Evolutionary conservation across 2,888 invertebrate species (phyloP), one percentile per base, ranked within the genome.

Genomic region (Xanthia icteritia): DNA sequence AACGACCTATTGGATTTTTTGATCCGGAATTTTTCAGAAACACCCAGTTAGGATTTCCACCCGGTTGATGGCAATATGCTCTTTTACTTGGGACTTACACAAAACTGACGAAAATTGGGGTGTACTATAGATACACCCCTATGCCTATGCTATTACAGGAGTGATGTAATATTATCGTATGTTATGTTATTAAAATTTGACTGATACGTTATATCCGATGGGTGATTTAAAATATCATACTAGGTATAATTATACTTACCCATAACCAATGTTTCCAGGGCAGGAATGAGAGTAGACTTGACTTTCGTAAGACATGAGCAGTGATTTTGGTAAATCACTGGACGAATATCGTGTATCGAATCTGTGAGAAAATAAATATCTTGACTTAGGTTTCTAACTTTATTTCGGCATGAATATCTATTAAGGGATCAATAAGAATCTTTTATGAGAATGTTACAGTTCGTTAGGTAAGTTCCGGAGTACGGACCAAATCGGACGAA

Each of bases 221-320:
- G 51, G 20, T 51, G 20, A 51, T 51, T 51, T 51, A 8, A 51
- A 51, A 51, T 51, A 51, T 23, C 23, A 23, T 5, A 8, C 9
- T 60, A 17, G 8, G 1, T 60, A 60, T 58, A 13, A 15, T 27
- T 27, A 58, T 31, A 58, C 60, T 84, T 91, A 95, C 96, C 90
- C 91, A 85, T 93, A 93, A 58, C 85, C 91, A 48, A 75, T 70
- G 77, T 91, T 92, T 61, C 94, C 95, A 45, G 95, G 94, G 79
- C 96, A 96, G 5, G 92, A 90, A 83, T 93, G 87, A 2, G 93
- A 92, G 83, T 89, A 93, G 11, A 95, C 87, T 51, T 85, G 72
- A 61, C 90, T 91, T 80, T 93, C 86, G 76, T 93, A 95, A 23
- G 88, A 68, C 87, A 88, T 90, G 4, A 95, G 89, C 20, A 91